Evolutionary conservation across 2,797 vertebrate genomes (phyloP), one percentile per base, ranked within the genome.

Genomic region (Poeciliopsis paucimaculata): DNA sequence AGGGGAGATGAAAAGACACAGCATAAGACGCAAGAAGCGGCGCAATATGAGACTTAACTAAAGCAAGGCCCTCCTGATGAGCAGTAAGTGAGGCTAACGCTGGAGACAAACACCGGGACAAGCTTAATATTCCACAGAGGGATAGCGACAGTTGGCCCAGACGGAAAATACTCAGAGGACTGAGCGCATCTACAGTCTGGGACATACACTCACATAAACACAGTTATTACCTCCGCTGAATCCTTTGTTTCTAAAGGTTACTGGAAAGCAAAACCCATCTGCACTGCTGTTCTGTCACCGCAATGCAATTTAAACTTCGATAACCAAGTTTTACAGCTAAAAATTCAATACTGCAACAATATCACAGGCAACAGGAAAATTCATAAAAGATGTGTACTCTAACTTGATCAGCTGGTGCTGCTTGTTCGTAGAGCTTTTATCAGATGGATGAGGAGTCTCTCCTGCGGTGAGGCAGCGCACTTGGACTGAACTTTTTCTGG

Each of bases 121-220:
- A 60, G 72, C 79, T 76, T 81, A 4, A 47, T 73, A 75, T 86
- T 62, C 12, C 88, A 64, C 84, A 1, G 75, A 49, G 82, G 85
- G 85, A 91, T 78, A 85, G 76, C 75, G 86, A 84, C 80, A 83
- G 84, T 89, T 79, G 72, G 80, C 31, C 84, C 60, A 77, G 86
- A 88, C 11, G 47, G 87, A 87, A 91, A 87, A 81, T n/a, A 76
- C 86, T 82, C 77, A 80, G 76, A 77, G 80, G 41, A 76, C 43
- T 11, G 84, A 81, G 81, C 18, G 47, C 84, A 86, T 82, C 84
- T 76, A 51, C 64, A 72, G 53, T 45, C 79, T 76, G 80, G 80
- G 85, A 77, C 60, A n/a, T 57, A 74, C 60, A 72, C 64, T 71
- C 45, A 49, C 66, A 70, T 20, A 79, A 49, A 20, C 46, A 47